phyloP scores from a whole-genome alignment of 2,113 vertebrate species.

The Barnardius zonarius region DNA sequence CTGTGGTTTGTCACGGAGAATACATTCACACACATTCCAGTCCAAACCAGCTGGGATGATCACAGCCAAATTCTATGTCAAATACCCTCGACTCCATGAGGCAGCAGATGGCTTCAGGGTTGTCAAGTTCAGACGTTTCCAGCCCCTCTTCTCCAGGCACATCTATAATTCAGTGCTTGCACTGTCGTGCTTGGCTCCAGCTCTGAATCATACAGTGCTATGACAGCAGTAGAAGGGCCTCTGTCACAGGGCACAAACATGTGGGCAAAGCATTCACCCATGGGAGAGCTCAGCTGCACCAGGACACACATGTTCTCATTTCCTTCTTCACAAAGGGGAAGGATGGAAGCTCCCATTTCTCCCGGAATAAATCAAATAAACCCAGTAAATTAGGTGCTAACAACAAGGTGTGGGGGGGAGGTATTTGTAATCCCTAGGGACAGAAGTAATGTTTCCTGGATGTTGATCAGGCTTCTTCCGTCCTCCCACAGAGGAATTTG shows the following conservation, averaged over 20 bases:
- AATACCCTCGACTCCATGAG: neutral
- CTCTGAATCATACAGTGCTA: neutral
- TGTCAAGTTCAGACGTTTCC: neutral
- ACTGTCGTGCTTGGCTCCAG: neutral
- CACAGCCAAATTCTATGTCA: neutral
- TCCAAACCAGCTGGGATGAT: neutral
- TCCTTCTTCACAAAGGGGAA: neutral
- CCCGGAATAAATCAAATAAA: neutral
- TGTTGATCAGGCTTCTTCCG: neutral
- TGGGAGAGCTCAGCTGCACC: neutral
- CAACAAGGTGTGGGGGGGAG: accelerated
- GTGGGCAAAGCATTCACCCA: neutral
- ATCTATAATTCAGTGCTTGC: neutral
- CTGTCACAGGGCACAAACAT: accelerated
- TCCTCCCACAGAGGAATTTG: neutral
- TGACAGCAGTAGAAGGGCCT: neutral
- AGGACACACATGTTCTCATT: accelerated
- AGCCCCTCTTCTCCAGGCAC: neutral
- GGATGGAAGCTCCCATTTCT: neutral
- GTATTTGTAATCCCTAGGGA: neutral
- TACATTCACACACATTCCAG: neutral
- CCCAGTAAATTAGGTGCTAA: neutral
- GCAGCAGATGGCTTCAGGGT: neutral
- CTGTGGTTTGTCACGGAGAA: neutral
- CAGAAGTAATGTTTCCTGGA: neutral